Evolutionary conservation across 2,797 vertebrate species (phyloP).

Genomic region (Diglossa cyanea): DNA sequence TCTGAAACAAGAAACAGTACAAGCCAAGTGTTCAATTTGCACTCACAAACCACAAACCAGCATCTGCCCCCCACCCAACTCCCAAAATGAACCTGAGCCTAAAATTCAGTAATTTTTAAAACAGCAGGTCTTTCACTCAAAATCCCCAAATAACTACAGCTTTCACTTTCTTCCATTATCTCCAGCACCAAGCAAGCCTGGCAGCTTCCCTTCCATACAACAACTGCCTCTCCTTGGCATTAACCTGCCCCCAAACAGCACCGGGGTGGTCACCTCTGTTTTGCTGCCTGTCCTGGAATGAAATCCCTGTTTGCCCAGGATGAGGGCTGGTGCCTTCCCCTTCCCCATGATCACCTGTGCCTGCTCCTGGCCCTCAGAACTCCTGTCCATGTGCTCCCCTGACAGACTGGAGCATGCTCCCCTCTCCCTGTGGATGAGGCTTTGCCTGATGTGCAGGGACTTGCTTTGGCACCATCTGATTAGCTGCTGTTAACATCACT

Average conservation of each 20-base stretch:
- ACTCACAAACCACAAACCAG: neutral
- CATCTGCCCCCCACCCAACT: neutral
- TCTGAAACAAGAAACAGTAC: neutral
- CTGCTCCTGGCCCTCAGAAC: neutral
- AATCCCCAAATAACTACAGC: neutral
- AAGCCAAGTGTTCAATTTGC: neutral
- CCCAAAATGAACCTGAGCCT: neutral
- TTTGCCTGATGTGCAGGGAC: slow-evolving; percentile 53
- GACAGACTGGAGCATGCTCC: neutral
- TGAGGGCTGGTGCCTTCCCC: neutral
- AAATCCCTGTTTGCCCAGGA: neutral
- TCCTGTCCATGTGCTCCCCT: neutral
- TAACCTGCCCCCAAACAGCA: accelerated
- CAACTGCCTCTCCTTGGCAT: neutral
- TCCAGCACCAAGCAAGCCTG: neutral
- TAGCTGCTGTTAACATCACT: slow-evolving; percentile 44
- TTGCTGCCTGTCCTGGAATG: neutral
- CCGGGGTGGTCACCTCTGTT: neutral
- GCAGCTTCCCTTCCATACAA: neutral
- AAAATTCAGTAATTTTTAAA: neutral
- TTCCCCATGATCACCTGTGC: neutral
- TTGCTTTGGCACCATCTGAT: slow-evolving; percentile 61
- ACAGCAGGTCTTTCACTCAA: neutral
- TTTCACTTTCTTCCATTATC: neutral
- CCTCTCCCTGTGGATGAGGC: neutral